Evolutionary conservation across 2,888 invertebrate genomes (phyloP), one percentile per base, ranked within the genome.

Genomic region (Ormyrus thymus): DNA sequence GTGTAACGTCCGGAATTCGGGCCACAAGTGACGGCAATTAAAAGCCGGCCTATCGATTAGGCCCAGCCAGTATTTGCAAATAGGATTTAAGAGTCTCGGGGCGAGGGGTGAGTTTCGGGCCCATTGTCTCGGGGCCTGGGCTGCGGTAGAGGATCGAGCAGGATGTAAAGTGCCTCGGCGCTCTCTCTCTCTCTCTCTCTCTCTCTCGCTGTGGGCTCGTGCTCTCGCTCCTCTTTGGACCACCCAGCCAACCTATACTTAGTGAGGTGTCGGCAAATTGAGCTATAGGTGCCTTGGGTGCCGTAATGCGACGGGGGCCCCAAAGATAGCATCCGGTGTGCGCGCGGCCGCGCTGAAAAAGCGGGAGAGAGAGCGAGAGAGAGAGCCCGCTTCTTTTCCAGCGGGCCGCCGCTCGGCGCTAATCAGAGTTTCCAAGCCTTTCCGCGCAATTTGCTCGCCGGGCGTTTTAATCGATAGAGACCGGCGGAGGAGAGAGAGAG

Each of bases 201-300:
- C 15, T 46, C 71, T 50, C 58, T 46, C n/a, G 53, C 58, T 45
- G 56, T 48, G 48, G 48, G 29, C 71, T 65, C 66, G 62, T 59
- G 50, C 68, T 58, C 59, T 50, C 55, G 43, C 53, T 29, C 59
- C 58, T n/a, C 51, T 68, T 81, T 84, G 85, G 86, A 86, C 86
- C 86, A 86, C 86, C 90, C 90, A 90, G 88, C 87, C 86, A 90
- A 89, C 89, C 90, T 90, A 90, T 90, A 90, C 90, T 90, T 89
- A 89, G 89, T 88, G 89, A 90, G 89, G 90, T 90, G 90, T 90
- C 89, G 89, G 89, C 89, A 89, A 89, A 89, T 89, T 89, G 89
- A 89, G 90, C 90, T 89, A 89, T 89, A 90, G 89, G 88, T 86
- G 87, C 85, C 84, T 85, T 85, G 86, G 86, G 86, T 86, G 29